These are phyloP conservation scores for Cheilosia pagana DNA, from an alignment of 2,888 invertebrate species.

Conservation along the genomic window DNA sequence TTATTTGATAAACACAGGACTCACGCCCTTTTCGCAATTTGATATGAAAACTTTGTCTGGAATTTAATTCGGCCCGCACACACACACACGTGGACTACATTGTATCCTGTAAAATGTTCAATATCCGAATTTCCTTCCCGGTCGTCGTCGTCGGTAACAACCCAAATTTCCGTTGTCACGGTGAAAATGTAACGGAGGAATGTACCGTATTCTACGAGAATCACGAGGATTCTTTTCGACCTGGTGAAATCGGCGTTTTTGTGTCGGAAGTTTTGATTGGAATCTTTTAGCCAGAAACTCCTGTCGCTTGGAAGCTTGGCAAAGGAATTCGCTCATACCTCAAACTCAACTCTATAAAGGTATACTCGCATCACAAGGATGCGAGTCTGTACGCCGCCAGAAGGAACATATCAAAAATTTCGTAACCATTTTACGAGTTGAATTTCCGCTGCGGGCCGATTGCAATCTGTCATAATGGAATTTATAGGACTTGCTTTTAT, in stretches of 20 bases:
- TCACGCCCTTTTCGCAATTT: constrained; percentile 29
- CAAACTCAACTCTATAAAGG: constrained; percentile 42
- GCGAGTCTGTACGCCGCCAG: constrained; percentile 56
- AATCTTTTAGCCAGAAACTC: constrained; percentile 56
- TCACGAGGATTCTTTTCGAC: constrained; percentile 30
- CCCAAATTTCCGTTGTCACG: constrained; percentile 68
- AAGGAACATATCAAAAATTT: constrained; percentile 75
- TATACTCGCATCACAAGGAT: constrained; percentile 42
- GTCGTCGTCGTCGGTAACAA: constrained; percentile 62
- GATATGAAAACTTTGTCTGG: constrained; percentile 67
- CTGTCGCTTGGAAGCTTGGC: constrained; percentile 36
- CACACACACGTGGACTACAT: constrained; percentile 9
- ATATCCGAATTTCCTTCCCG: constrained; percentile 66
- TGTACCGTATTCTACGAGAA: no score
- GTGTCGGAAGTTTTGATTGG: constrained; percentile 75
- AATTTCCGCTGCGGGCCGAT: constrained; percentile 77
- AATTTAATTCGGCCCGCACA: constrained; percentile 33
- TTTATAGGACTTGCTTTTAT: constrained; percentile 76
- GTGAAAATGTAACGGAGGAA: constrained; percentile 54
- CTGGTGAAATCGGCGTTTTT: constrained; percentile 74
- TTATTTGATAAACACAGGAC: constrained; percentile 51
- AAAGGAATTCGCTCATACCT: constrained; percentile 48
- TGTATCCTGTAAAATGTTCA: constrained; percentile 60
- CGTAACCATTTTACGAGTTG: constrained; percentile 77
- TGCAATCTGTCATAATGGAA: constrained; percentile 78